Base-by-base conservation (phyloP, 2,797 vertebrate species). In the Bryconaethiops microstoma region DNA sequence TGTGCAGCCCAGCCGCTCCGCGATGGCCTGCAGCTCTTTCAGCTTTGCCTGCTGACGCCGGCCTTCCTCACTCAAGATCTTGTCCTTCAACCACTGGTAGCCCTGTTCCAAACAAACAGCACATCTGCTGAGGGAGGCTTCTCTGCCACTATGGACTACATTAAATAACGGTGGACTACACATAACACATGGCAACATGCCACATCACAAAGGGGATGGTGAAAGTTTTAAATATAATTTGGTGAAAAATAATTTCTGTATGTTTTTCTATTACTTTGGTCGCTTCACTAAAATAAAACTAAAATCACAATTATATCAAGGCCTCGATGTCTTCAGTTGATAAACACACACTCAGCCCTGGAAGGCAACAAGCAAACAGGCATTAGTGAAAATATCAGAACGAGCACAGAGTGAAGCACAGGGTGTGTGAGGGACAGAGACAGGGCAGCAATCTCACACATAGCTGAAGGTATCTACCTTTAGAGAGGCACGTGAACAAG, bases 61-160 rank as follows among this genome's bases (percentile, higher is more conserved):
- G 19, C 97, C 97, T 91, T 98, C 97, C 90, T 98, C 97, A 8
- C 96, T 97, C 89, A 97, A 88, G 88, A 98, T 96, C 90, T 96
- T 97, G 87, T 98, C 97, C 88, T 97, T 98, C 86, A 98, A 89
- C 97, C 97, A 98, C 87, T 98, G 96, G 91, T 97, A 97, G 65
- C 97, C 97, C 97, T 98, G 91, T 85, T 85, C 78, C 21, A 76
- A 86, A 77, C 64, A 85, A 52, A 81, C 76, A 79, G 79, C 71
- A 81, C 81, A 88, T 63, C 63, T 75, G 82, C 70, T 86, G 63
- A 84, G 80, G 76, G 50, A 73, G 35, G 65, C 13, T 19, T 10
- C 0, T 13, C 45, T 54, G 25, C 13, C 23, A 63, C 25, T 50
- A 39, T 17, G 25, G 19, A 25, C 48, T 50, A 7, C 10, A 21